Evolutionary conservation across 2,888 invertebrate genomes (phyloP), one percentile per base, ranked within the genome.

Genomic region (Mimas tiliae): DNA sequence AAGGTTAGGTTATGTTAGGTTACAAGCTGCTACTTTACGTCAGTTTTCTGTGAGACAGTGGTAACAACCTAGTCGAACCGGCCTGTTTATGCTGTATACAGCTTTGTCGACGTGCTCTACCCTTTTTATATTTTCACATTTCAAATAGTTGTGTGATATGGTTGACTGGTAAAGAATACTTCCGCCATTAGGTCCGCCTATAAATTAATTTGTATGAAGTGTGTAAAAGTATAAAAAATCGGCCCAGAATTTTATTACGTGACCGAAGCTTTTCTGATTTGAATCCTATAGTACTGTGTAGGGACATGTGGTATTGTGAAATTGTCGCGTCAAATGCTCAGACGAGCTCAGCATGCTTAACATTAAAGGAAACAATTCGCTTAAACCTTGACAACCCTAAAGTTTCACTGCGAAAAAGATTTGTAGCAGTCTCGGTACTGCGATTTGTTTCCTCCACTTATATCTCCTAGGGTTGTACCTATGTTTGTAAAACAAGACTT

Each of bases 401-500:
- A 53, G 38, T 58, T 42, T 16, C 19, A 58, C 19, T 50, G 50
- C 38, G 58, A 12, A 38, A 38, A 58, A 58, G 38, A 58, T 58
- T 58, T 58, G 58, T 58, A 58, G 38, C 42, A 58, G 58, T 42
- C 42, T 42, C 19, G 12, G 38, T 58, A 19, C 6, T 27, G 53
- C 55, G 16, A 38, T 58, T 38, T 19, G 34, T 58, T 38, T 34
- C 19, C 38, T 19, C 38, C 6, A 38, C 58, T 34, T 58, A 38
- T 58, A 19, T 38, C 0, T 38, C 6, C 42, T 12, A 58, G 3
- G 19, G 11, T 42, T 42, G 19, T 42, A 42, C 38, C 45, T 45
- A 45, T 45, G 33, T 53, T 34, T 53, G 58, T 42, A 38, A 58
- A 58, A 58, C 58, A 42, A 38, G 42, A 42, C 42, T 58, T 55